Conservation (phyloP, 2,113 vertebrate genomes). For the Macrotis lagotis region DNA sequence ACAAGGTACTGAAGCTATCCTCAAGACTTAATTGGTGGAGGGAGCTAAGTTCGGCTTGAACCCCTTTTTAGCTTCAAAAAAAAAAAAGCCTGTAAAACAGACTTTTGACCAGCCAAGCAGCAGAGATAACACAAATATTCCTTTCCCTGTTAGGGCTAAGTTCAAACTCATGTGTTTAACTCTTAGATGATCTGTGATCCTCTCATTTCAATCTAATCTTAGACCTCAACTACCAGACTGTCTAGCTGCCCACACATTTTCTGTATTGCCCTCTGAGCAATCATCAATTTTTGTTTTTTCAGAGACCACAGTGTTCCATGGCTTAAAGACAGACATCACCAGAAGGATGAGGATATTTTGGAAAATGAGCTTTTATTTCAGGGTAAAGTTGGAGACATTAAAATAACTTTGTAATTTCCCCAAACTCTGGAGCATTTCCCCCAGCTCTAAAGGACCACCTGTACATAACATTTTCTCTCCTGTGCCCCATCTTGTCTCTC, state of each 20-base stretch:
- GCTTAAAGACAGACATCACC: background rate
- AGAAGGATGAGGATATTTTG: background rate
- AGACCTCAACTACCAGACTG: background rate
- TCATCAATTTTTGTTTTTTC: background rate
- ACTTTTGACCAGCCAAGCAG: background rate
- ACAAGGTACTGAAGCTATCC: background rate
- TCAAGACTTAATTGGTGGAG: background rate
- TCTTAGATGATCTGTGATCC: background rate
- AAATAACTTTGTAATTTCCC: background rate
- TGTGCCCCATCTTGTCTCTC: background rate
- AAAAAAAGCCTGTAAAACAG: background rate
- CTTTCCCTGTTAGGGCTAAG: background rate
- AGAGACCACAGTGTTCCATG: background rate
- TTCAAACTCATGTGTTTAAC: background rate
- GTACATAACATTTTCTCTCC: background rate
- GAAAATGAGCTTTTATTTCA: background rate
- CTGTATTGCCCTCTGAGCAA: background rate
- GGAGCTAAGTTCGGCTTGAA: background rate
- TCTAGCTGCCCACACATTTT: background rate
- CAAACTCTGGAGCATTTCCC: background rate
- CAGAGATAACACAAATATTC: background rate
- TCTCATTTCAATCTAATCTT: background rate
- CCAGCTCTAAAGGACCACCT: background rate
- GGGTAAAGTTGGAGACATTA: background rate
- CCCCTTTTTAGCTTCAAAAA: background rate